A percentile compares a stretch with the other conserved stretches of the same genome.
Evolutionary conservation across 64 coral and sea anemone species (phyloP).

Genomic region (Dendronephthya gigantea): DNA sequence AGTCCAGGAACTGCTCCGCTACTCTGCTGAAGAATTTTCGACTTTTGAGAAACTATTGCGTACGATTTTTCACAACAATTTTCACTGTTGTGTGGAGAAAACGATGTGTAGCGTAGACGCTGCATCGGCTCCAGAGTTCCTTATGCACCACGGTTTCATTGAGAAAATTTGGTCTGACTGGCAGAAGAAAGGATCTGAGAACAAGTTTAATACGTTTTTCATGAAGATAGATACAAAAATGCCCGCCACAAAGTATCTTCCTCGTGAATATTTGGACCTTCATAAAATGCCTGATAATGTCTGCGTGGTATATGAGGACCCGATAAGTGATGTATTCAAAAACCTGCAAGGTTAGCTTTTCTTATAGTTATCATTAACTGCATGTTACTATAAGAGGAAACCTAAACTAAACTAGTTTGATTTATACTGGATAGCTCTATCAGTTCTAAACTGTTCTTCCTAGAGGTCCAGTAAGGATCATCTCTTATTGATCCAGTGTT

Average conservation of each 20-base stretch:
- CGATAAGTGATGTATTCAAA: neutral
- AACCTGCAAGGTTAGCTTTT: neutral
- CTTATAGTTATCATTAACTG: too few relatives aligned
- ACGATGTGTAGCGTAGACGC: slow-evolving; percentile 23
- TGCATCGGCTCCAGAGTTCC: slow-evolving; percentile 39
- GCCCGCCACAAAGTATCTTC: neutral
- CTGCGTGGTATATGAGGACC: neutral
- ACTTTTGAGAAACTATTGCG: neutral
- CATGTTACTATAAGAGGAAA: too few relatives aligned
- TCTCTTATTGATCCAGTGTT: too few relatives aligned
- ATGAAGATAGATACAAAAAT: neutral
- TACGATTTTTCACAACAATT: neutral
- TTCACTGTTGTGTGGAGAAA: slow-evolving; percentile 22
- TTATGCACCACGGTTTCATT: slow-evolving; percentile 28
- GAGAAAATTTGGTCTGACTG: slow-evolving; percentile 44
- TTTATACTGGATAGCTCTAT: too few relatives aligned
- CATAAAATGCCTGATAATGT: neutral
- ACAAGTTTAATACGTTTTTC: neutral
- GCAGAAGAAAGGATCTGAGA: neutral
- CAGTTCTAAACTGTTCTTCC: too few relatives aligned
- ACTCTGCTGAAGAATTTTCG: neutral
- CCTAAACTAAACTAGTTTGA: too few relatives aligned
- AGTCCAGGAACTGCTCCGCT: neutral
- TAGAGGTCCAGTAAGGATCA: too few relatives aligned
- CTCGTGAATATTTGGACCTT: neutral